Conservation (phyloP, 53 echinoderm and acorn worm genomes). For the Echinometra lucunter region DNA sequence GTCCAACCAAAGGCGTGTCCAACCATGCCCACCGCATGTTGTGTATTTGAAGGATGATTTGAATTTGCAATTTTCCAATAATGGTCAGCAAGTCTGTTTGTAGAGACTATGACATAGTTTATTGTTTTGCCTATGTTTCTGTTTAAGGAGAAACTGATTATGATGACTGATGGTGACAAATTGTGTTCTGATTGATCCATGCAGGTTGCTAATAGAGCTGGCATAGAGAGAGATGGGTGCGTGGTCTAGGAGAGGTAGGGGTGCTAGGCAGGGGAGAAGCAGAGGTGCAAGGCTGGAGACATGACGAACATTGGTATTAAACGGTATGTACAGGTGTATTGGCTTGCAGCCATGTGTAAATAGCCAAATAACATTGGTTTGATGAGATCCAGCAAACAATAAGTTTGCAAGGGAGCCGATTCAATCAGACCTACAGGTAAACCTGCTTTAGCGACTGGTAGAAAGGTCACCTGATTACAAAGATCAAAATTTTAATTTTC, state of each 20-base stretch:
- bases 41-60: too few species aligned
- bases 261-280: not conserved
- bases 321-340: not conserved
- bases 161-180: slow-evolving; percentile 51
- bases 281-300: not conserved
- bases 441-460: too few species aligned
- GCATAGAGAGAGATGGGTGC: not conserved
- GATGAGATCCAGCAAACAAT: not conserved
- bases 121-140: slow-evolving; percentile 10
- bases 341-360: not conserved
- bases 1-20: too few species aligned
- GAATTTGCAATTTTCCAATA: too few species aligned
- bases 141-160: slow-evolving; percentile 18
- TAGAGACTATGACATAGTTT: not conserved
- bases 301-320: not conserved
- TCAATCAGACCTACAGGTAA: too few species aligned
- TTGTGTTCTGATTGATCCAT: slow-evolving; percentile 44
- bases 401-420: too few species aligned
- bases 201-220: slow-evolving; percentile 31
- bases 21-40: too few species aligned
- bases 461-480: too few species aligned
- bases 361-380: not conserved
- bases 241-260: not conserved
- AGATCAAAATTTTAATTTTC: too few species aligned
- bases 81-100: not conserved